Percentiles rank a stretch among this genome's conserved stretches.
Evolutionary conservation across 2,797 vertebrate genomes (phyloP).

Genomic region (Cygnus olor): DNA sequence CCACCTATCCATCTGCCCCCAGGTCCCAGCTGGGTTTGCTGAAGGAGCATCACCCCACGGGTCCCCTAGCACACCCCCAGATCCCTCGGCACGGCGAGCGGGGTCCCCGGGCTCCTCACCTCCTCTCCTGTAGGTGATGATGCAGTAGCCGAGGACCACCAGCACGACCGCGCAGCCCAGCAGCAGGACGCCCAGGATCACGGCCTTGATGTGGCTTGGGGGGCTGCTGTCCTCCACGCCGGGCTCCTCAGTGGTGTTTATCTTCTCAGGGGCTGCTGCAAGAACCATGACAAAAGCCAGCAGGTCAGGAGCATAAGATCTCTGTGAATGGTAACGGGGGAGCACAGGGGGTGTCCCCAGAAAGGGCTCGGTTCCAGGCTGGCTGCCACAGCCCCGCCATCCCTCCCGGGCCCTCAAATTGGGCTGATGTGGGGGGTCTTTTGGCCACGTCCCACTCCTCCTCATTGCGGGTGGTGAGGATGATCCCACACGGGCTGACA

Average conservation of each 20-base stretch:
- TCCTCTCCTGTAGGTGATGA: neutral
- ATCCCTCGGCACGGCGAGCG: neutral
- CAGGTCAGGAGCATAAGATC: neutral
- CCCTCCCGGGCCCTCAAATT: neutral
- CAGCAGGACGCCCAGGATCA: slow-evolving; percentile 13
- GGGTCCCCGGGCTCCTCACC: neutral
- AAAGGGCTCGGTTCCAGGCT: neutral
- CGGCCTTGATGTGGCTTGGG: neutral
- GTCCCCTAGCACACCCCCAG: neutral
- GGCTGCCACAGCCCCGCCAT: neutral
- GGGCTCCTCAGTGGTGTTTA: neutral
- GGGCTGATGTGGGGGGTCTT: neutral
- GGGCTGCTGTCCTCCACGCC: neutral
- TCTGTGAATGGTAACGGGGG: neutral
- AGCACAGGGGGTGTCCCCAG: neutral
- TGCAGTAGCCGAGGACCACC: slow-evolving; percentile 16
- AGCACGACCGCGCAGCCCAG: neutral
- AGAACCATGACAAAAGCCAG: neutral
- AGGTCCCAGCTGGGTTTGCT: neutral
- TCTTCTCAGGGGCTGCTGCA: slow-evolving; percentile 6
- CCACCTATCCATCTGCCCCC: neutral
- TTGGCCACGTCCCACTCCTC: neutral
- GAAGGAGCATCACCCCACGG: neutral
- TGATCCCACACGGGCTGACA: neutral
- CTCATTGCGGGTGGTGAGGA: neutral